Evolutionary conservation across 2,888 invertebrate genomes (phyloP), one percentile per base, ranked within the genome.

Genomic region (Meloe dianella): DNA sequence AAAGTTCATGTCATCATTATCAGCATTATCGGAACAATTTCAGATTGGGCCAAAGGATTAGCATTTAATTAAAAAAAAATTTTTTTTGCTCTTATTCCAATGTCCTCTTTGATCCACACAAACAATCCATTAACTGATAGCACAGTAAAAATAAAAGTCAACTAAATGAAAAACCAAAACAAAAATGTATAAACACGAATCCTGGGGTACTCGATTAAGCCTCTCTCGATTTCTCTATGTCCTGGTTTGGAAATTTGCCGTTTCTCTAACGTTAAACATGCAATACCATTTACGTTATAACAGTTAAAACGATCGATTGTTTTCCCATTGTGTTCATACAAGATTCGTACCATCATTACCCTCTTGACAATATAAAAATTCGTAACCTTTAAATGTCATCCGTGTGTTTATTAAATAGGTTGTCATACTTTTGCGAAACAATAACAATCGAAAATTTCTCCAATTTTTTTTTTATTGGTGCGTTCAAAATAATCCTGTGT

Each of bases 101-200:
- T 54, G 10, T 54, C 24, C 54, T 6, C 54, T 54, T 54, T 54
- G 54, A 54, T 54, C 17, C 54, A 54, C 24, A 54, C 54, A 54
- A 24, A 54, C 54, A 54, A 54, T 54, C 54, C 54, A 54, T 54
- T 54, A 54, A 54, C 54, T 54, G 54, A 54, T 54, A 47, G 47
- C 41, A 54, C 9, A 22, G n/a, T 20, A 9, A 20, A 7, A 47
- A 47, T n/a, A 54, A 54, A 20, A 24, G 24, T 54, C 20, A n/a
- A 6, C 9, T 54, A 54, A 54, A 54, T 54, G 54, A 14, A 22
- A n/a, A 54, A 47, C 17, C n/a, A n/a, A 41, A 41, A 41, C 35
- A 35, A 20, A 24, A 54, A 24, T 24, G 12, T 54, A 47, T 24
- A 54, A 54, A 54, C 54, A 54, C 54, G 54, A 54, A 54, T 54